These are phyloP conservation scores for Chrysemys picta DNA, from an alignment of 2,113 vertebrate genomes.

Conservation along the genomic window DNA sequence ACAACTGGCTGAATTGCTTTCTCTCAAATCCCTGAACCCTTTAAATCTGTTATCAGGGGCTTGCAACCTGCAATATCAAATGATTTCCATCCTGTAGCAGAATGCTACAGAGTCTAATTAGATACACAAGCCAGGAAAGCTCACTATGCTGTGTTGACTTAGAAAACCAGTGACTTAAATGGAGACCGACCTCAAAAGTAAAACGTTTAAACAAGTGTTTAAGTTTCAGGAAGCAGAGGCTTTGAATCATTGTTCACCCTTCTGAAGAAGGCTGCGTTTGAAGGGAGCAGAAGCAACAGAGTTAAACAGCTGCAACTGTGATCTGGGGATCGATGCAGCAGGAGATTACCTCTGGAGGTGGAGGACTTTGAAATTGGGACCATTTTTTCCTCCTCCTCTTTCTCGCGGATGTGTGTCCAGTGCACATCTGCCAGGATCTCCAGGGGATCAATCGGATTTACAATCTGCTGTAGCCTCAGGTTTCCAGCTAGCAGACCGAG, in stretches of 20 bases:
- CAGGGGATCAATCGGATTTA: conserved; percentile 87
- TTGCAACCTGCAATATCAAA: not conserved
- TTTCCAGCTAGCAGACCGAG: conserved; percentile 83
- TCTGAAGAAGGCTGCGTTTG: not conserved
- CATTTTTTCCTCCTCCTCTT: conserved; percentile 82
- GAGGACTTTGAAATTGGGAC: conserved; percentile 81
- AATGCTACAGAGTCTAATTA: not conserved
- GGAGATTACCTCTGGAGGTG: conserved; percentile 91
- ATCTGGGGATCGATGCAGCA: not conserved
- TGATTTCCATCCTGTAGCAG: not conserved
- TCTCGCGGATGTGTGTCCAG: conserved; percentile 85
- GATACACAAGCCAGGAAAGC: not conserved
- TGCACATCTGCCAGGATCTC: conserved; percentile 85
- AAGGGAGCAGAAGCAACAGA: conserved; percentile 4
- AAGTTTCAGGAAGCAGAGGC: conserved; percentile 13
- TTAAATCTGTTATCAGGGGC: not conserved
- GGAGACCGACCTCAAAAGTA: conserved; percentile 44
- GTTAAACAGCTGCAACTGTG: conserved; percentile 19
- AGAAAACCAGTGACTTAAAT: conserved; percentile 31
- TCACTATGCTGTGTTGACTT: not conserved
- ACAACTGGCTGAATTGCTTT: fast-evolving
- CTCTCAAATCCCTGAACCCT: not conserved
- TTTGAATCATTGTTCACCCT: conserved; percentile 1
- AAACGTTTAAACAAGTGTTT: conserved; percentile 22
- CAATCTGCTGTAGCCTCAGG: conserved; percentile 85